These are phyloP conservation scores for Alaudala cheleensis DNA, from an alignment of 2,113 vertebrate genomes.

Conservation along the genomic window DNA sequence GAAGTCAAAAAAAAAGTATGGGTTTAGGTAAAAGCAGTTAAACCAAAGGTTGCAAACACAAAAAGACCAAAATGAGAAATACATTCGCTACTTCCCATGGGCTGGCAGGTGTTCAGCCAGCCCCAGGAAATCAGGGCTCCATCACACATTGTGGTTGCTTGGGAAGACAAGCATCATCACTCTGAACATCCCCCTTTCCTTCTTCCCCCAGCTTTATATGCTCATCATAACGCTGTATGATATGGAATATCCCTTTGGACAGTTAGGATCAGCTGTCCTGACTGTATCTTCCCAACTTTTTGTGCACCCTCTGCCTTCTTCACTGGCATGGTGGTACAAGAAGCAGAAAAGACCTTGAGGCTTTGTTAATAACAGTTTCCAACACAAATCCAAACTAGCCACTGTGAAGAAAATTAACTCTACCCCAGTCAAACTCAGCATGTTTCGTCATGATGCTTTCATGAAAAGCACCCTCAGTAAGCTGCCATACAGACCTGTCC, in stretches of 20 bases:
- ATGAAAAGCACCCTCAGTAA: not conserved
- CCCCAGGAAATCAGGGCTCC: not conserved
- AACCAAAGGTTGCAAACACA: fast-evolving
- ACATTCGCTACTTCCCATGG: not conserved
- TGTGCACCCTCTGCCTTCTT: not conserved
- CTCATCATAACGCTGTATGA: fast-evolving
- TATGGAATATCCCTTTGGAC: not conserved
- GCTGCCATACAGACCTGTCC: not conserved
- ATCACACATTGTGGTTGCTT: not conserved
- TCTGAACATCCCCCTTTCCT: not conserved
- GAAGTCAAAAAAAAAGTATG: not conserved
- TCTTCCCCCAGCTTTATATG: not conserved
- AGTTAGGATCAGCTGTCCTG: not conserved
- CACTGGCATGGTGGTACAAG: not conserved
- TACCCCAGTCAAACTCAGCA: not conserved
- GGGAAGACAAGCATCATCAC: fast-evolving
- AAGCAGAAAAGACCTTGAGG: not conserved
- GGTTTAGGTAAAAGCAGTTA: not conserved
- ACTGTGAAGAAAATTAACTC: not conserved
- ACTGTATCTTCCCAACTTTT: not conserved
- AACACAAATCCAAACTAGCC: not conserved
- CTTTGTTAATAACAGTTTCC: not conserved
- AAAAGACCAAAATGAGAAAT: not conserved
- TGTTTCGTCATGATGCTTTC: not conserved
- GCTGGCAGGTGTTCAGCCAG: not conserved